Conservation (phyloP, 2,797 vertebrate genomes). For the Tokudaia muenninki region DNA sequence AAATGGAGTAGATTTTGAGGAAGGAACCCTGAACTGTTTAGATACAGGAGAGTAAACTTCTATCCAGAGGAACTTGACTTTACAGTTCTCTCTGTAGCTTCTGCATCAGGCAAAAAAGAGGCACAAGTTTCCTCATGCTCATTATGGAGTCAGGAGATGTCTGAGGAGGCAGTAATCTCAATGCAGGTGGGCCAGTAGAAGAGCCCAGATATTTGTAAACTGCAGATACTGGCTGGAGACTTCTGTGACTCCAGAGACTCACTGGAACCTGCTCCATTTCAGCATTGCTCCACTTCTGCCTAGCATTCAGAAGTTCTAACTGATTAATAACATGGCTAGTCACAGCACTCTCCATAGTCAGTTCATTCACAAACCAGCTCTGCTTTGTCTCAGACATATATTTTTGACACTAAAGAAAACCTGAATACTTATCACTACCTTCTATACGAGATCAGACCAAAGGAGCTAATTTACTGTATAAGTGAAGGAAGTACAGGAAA, state of each 20-base stretch:
- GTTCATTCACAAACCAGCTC: neutral
- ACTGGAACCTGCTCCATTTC: neutral
- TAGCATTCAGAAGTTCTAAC: neutral
- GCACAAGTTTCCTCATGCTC: neutral
- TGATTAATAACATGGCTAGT: too few species aligned
- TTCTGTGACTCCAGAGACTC: neutral
- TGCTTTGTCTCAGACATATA: neutral
- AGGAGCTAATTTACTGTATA: neutral
- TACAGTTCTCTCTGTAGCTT: neutral
- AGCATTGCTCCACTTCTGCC: too few species aligned
- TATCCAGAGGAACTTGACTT: neutral
- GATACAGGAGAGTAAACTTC: neutral
- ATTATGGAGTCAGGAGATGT: neutral
- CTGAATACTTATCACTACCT: neutral
- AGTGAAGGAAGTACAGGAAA: neutral
- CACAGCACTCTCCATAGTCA: too few species aligned
- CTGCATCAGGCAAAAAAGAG: neutral
- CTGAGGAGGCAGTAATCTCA: neutral
- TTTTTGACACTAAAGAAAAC: too few species aligned
- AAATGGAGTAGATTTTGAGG: neutral
- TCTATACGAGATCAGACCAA: neutral
- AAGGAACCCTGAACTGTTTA: neutral
- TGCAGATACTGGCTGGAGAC: neutral
- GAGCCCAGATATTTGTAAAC: neutral
- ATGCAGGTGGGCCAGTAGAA: neutral